Evolutionary conservation across 2,113 vertebrate species (phyloP).

Genomic region (Osmerus eperlanus): DNA sequence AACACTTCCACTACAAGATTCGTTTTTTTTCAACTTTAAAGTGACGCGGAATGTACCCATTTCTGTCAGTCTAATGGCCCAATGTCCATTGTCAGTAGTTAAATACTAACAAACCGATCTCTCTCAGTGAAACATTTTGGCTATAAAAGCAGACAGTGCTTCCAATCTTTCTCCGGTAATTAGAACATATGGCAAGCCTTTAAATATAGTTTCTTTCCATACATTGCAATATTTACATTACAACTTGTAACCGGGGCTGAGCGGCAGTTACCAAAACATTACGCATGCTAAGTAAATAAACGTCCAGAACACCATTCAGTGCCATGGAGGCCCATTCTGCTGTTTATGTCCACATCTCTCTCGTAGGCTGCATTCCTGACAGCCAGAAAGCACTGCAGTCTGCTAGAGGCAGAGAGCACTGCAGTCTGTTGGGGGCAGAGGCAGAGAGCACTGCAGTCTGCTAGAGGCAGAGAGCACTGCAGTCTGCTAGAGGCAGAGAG

Average conservation of each 20-base stretch:
- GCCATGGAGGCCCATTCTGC: not conserved
- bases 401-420: not conserved
- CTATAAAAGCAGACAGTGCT: slow-evolving; percentile 36
- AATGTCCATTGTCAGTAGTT: not conserved
- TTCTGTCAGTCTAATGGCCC: not conserved
- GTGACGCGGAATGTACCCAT: not conserved
- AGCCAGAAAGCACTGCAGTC: not conserved
- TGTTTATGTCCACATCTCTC: not conserved
- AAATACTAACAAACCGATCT: not conserved
- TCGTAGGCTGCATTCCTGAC: not conserved
- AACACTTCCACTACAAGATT: slow-evolving; percentile 37
- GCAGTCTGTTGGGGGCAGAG: not conserved
- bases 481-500: too few species aligned
- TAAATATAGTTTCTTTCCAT: slow-evolving; percentile 60
- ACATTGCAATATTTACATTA: slow-evolving; percentile 69
- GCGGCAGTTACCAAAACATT: slow-evolving; percentile 67
- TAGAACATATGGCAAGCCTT: slow-evolving; percentile 63
- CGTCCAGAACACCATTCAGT: not conserved
- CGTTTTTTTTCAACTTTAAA: not conserved
- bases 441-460: too few species aligned
- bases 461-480: too few species aligned
- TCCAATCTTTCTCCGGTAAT: slow-evolving; percentile 54
- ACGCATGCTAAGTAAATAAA: slow-evolving; percentile 70
- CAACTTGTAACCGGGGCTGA: slow-evolving; percentile 52
- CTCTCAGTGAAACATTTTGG: not conserved